A percentile compares a stretch with the other conserved stretches of the same genome.
These are phyloP conservation scores for Agrochola circellaris DNA, from an alignment of 2,888 invertebrate species.

Conservation along the genomic window DNA sequence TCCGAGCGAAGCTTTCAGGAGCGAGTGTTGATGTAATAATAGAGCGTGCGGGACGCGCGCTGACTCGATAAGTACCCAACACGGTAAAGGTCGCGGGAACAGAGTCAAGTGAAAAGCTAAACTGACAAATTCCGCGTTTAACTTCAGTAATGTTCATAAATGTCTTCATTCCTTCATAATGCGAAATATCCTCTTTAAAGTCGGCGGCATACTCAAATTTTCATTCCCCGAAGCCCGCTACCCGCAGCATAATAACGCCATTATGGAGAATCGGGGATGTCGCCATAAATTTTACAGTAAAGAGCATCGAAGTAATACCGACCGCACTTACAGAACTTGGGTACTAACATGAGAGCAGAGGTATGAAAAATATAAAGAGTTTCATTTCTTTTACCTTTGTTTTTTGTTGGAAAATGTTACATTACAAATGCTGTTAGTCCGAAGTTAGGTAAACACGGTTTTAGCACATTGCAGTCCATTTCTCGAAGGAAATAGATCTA, in stretches of 20 bases:
- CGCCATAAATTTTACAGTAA: conserved; percentile 75
- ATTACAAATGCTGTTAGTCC: background rate
- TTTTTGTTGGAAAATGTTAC: conserved; percentile 2
- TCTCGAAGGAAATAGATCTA: background rate
- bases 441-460: background rate
- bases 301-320: conserved; percentile 70
- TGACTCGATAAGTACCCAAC: conserved; percentile 48
- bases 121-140: conserved; percentile 43
- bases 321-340: conserved; percentile 64
- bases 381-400: conserved; percentile 22
- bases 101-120: conserved; percentile 37
- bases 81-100: conserved; percentile 18
- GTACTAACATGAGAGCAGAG: conserved; percentile 53
- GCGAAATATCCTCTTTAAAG: conserved; percentile 62
- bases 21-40: conserved; percentile 67
- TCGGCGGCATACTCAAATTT: conserved; percentile 70
- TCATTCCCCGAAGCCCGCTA: conserved; percentile 70
- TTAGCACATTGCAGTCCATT: background rate
- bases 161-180: conserved; percentile 64
- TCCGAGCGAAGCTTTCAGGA: conserved; percentile 66
- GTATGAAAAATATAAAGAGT: conserved; percentile 31
- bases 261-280: conserved; percentile 75
- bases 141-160: conserved; percentile 51
- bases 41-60: conserved; percentile 52
- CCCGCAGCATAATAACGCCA: conserved; percentile 74